phyloP scores from a whole-genome alignment of 2,113 vertebrate species.

The Channa argus region DNA sequence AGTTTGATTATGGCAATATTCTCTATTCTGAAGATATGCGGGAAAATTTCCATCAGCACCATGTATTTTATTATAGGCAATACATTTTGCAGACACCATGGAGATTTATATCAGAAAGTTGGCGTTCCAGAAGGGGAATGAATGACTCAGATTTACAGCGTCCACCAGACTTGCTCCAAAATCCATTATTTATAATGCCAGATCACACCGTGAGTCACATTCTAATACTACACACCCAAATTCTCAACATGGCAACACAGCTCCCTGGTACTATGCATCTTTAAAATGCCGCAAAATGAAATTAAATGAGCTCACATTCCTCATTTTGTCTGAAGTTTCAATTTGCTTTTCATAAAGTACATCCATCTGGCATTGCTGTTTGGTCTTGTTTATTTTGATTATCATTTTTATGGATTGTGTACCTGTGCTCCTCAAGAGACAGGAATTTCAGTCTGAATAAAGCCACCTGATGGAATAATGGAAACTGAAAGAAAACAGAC shows the following conservation, averaged over 20 bases:
- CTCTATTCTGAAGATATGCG: neutral
- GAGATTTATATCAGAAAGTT: slow-evolving; percentile 38
- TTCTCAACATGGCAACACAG: neutral
- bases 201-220: slow-evolving; percentile 22
- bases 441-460: slow-evolving; percentile 11
- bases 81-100: slow-evolving; percentile 36
- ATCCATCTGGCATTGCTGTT: slow-evolving; percentile 19
- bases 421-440: neutral
- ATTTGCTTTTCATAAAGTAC: neutral
- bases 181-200: slow-evolving; percentile 33
- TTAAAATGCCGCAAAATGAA: neutral
- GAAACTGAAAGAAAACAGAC: slow-evolving; percentile 19
- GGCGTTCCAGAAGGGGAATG: slow-evolving; percentile 20
- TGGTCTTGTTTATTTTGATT: slow-evolving; percentile 29
- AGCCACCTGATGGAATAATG: slow-evolving; percentile 22
- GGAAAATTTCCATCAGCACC: neutral
- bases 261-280: neutral
- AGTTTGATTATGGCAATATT: neutral
- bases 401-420: slow-evolving; percentile 33
- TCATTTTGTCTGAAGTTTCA: slow-evolving; percentile 13
- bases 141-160: slow-evolving; percentile 28
- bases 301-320: neutral
- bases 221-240: slow-evolving; percentile 5
- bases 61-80: slow-evolving; percentile 1
- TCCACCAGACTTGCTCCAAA: slow-evolving; percentile 17